phyloP scores from a whole-genome alignment of 2,113 vertebrate species.

The Oxyura jamaicensis region DNA sequence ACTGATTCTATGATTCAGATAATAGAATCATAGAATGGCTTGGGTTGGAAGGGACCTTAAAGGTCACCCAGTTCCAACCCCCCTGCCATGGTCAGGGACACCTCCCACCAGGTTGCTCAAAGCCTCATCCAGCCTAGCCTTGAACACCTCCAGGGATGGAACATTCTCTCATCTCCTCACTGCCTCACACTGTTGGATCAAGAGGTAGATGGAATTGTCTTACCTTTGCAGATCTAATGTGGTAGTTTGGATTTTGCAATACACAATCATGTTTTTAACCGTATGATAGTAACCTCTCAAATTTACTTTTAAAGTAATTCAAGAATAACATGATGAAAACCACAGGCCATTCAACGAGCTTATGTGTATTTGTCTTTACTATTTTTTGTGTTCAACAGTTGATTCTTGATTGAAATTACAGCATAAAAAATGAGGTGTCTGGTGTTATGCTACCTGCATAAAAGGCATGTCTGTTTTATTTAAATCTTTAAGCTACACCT shows the following conservation, averaged over 20 bases:
- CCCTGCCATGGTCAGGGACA: too few relatives aligned
- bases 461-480: neutral
- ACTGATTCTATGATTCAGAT: neutral
- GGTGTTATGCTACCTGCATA: neutral
- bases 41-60: too few relatives aligned
- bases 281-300: neutral
- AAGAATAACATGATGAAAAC: neutral
- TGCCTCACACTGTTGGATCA: neutral
- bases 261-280: neutral
- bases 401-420: neutral
- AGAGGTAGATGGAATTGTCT: neutral
- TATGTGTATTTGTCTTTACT: neutral
- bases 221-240: neutral
- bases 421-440: neutral
- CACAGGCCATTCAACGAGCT: neutral
- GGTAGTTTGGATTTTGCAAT: neutral
- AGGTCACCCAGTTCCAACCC: too few relatives aligned
- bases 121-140: too few relatives aligned
- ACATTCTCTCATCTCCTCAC: neutral
- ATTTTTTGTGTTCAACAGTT: neutral
- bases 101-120: too few relatives aligned
- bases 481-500: neutral
- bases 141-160: too few relatives aligned
- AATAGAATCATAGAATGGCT: too few relatives aligned
- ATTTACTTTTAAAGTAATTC: neutral